These are phyloP conservation scores for Salvator merianae DNA, from an alignment of 2,113 vertebrate species.

Conservation along the genomic window DNA sequence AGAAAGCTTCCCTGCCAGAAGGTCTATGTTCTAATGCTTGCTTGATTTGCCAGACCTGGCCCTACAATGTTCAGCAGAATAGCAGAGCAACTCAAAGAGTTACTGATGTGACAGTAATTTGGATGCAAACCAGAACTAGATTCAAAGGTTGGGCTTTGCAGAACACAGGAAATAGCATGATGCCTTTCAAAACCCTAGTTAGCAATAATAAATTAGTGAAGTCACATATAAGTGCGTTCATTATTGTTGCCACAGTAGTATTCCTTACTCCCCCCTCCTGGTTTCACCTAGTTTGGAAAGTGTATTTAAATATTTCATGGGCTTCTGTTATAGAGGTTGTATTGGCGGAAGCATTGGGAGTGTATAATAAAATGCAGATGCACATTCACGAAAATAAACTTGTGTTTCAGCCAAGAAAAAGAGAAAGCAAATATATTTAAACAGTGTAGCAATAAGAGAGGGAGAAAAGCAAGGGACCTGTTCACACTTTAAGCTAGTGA, in stretches of 20 bases:
- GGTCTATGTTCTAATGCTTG: conserved; percentile 81
- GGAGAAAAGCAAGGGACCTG: too few relatives aligned
- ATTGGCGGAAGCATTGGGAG: background rate
- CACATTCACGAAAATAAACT: background rate
- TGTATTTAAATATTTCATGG: background rate
- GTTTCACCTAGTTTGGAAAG: background rate
- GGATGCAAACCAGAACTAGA: conserved; percentile 63
- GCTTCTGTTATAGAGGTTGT: too few relatives aligned
- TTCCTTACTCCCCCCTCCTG: background rate
- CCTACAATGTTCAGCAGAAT: conserved; percentile 71
- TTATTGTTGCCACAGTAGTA: background rate
- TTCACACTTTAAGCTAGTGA: too few relatives aligned
- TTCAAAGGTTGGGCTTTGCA: conserved; percentile 45
- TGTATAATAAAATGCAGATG: background rate
- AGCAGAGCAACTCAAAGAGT: conserved; percentile 72
- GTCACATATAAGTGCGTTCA: background rate
- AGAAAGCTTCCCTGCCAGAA: conserved; percentile 75
- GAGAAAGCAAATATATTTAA: background rate
- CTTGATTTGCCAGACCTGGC: conserved; percentile 78
- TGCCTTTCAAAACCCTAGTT: background rate
- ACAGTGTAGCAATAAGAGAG: too few relatives aligned
- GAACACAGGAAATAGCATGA: background rate
- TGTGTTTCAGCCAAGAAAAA: too few relatives aligned
- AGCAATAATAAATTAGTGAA: background rate
- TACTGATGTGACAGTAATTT: conserved; percentile 76